Evolutionary conservation across 92 coral and sea anemone genomes (phyloP), one percentile per base, ranked within the genome.

Genomic region (Porites evermanni): DNA sequence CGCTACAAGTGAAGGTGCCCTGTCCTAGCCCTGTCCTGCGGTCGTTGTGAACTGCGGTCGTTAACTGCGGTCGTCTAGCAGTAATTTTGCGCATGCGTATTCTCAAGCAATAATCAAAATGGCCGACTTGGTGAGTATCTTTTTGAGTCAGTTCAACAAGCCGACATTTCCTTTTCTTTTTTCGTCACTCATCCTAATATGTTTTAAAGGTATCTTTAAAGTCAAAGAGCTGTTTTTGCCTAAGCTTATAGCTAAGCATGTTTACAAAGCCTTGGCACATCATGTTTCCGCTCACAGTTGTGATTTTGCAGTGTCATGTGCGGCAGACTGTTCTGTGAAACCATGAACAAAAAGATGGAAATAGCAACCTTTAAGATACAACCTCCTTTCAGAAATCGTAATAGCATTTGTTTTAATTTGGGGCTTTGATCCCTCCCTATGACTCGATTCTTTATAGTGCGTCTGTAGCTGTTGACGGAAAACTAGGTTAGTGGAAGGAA

Each of bases 81-180:
- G 47, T 12, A 17, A 6, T 20, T 0, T 0, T 0, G 53, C 11
- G 79, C 72, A 90, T 58, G 91, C 91, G 88, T 61, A 8, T 6
- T 14, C 26, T 19, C 1, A 1, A 3, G 38, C 79, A 67, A 10
- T 52, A 66, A 54, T 67, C 87, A 89, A 89, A 79, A 90, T 90
- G 93, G 93, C 93, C 86, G 93, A 80, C 50, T 74, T 86, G 93
- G 93, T 90, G 63, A 90, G 93, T 90, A 2, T 79, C 18, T 38
- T 56, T 8, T 4, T 14, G 8, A 8, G 18, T 13, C 0, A 58
- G 23, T 44, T 78, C 23, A 12, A 10, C 17, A 32, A 10, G 47
- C 47, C 16, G 63, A 56, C 64, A 12, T 18, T 52, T 0, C 10
- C 14, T 5, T 61, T n/a, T 7, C 19, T 44, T 13, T 26, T 63